Conservation (phyloP, 1,140 invertebrate species). For the Drosophila insularis region DNA sequence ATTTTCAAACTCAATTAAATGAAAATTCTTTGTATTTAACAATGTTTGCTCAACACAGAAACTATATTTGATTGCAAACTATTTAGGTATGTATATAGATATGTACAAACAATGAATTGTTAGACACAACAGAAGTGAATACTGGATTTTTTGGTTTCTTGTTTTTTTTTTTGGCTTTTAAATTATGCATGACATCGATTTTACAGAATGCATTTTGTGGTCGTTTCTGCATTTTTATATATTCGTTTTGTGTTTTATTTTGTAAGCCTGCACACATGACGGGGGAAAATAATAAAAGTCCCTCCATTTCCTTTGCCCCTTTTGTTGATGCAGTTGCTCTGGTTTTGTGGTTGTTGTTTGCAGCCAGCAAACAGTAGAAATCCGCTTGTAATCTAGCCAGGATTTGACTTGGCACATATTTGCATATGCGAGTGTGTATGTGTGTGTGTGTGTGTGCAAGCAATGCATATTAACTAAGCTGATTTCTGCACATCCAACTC, state of each 20-base stretch:
- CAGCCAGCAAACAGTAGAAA: constrained; percentile 57
- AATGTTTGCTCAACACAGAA: constrained; percentile 4
- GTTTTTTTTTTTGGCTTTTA: constrained; percentile 29
- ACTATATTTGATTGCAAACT: not conserved
- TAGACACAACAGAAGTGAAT: not conserved
- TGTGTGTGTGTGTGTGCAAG: constrained; percentile 1
- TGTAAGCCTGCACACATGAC: constrained; percentile 38
- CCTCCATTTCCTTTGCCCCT: not conserved
- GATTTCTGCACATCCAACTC: not conserved
- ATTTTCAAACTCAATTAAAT: not conserved
- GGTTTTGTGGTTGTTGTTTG: constrained; percentile 38
- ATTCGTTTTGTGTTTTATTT: constrained; percentile 1
- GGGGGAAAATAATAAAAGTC: constrained; percentile 57
- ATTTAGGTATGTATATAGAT: too few relatives aligned
- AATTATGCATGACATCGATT: constrained; percentile 77
- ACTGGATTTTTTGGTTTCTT: not conserved
- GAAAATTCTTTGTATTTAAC: not conserved
- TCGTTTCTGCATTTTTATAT: constrained; percentile 51
- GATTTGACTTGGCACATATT: constrained; percentile 63
- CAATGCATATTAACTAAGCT: constrained; percentile 12
- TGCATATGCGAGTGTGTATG: constrained; percentile 10
- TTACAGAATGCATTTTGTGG: constrained; percentile 68
- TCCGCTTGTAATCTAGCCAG: constrained; percentile 67
- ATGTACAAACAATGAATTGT: not conserved
- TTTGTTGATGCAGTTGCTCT: not conserved